These are phyloP conservation scores for Branchellion lobata DNA, from an alignment of 2,888 invertebrate genomes.

Conservation along the genomic window DNA sequence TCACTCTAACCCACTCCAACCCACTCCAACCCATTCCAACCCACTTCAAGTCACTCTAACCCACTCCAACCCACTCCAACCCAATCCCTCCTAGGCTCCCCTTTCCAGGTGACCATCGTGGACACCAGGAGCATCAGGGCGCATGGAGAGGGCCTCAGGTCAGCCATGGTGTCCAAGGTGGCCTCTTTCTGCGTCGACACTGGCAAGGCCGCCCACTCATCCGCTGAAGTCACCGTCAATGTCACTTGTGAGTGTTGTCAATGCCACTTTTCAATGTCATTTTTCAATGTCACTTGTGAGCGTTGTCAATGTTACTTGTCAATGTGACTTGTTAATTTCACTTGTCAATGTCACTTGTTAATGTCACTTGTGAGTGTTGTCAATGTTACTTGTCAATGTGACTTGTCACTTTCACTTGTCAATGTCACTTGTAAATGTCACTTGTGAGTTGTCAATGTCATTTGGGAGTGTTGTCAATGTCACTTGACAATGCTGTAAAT, in stretches of 20 bases:
- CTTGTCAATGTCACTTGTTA: slow-evolving; percentile 39
- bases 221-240: slow-evolving; percentile 39
- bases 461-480: slow-evolving; percentile 19
- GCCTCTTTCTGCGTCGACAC: slow-evolving; percentile 66
- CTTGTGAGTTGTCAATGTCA: slow-evolving; percentile 44
- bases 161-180: slow-evolving; percentile 67
- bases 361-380: slow-evolving; percentile 42
- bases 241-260: slow-evolving; percentile 41
- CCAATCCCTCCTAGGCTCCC: slow-evolving; percentile 58
- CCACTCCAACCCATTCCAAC: no score
- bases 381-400: neutral
- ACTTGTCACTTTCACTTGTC: neutral
- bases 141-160: slow-evolving; percentile 68
- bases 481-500: no score
- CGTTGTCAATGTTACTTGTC: no score
- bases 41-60: no score
- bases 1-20: no score
- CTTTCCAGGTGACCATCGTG: slow-evolving; percentile 59
- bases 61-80: no score
- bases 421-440: no score
- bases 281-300: slow-evolving; percentile 30
- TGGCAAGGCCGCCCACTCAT: slow-evolving; percentile 17
- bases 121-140: slow-evolving; percentile 68
- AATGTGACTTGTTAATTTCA: no score
- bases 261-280: neutral